Conservation (phyloP, 2,113 vertebrate genomes). For the Campylomormyrus numenius region DNA sequence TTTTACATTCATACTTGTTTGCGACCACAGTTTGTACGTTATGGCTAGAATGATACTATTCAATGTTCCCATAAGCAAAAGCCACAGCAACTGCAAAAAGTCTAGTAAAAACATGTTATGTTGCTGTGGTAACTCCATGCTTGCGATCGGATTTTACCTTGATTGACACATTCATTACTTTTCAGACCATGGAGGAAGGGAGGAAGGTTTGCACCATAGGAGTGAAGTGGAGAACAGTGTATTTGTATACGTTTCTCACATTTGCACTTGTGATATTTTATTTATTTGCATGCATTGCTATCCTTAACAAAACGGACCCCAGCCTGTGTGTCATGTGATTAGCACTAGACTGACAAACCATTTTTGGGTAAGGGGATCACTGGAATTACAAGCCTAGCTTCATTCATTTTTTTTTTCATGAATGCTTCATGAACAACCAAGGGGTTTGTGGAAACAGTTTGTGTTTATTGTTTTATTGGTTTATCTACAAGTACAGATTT, state of each 20-base stretch:
- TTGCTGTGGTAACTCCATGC: background rate
- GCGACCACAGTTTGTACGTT: slow-evolving; percentile 7
- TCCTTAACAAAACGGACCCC: background rate
- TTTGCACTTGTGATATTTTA: background rate
- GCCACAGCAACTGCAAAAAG: background rate
- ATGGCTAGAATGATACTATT: background rate
- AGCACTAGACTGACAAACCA: background rate
- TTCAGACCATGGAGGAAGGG: background rate
- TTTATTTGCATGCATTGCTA: background rate
- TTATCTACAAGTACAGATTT: background rate
- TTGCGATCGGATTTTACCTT: background rate
- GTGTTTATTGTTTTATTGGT: background rate
- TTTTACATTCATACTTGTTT: background rate
- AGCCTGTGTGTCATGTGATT: background rate
- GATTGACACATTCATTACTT: background rate
- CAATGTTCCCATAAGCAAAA: background rate
- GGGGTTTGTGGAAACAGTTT: background rate
- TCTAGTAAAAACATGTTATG: background rate
- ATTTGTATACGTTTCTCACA: background rate
- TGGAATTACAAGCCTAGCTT: background rate
- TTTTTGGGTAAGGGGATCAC: background rate
- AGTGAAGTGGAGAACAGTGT: background rate
- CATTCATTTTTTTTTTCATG: background rate
- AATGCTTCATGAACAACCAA: background rate
- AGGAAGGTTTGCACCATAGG: background rate